Conservation (phyloP, 1,140 invertebrate genomes). For the Plectrocnemia conspersa region DNA sequence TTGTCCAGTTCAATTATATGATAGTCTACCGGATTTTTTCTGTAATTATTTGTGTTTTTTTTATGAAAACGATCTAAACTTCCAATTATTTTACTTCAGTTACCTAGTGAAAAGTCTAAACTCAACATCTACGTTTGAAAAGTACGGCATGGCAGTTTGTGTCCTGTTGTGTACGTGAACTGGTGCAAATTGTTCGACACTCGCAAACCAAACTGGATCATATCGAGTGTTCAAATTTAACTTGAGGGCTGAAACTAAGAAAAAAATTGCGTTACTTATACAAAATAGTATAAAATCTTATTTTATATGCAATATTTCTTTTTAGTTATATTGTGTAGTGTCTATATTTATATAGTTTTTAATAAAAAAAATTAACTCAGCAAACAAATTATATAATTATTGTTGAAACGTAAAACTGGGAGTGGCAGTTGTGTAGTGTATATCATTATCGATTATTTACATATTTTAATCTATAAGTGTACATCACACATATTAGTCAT, state of each 20-base stretch:
- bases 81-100: neutral
- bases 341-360: too few species aligned
- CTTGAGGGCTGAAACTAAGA: slow-evolving; percentile 34
- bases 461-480: too few species aligned
- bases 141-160: slow-evolving; percentile 39
- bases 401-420: too few species aligned
- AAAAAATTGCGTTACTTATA: too few species aligned
- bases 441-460: too few species aligned
- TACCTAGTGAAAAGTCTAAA: slow-evolving; percentile 49
- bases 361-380: too few species aligned
- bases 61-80: neutral
- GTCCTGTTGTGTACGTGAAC: slow-evolving; percentile 41
- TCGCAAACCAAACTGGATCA: slow-evolving; percentile 50
- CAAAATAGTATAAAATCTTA: too few species aligned
- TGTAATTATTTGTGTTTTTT: slow-evolving; percentile 33
- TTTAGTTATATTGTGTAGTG: too few species aligned
- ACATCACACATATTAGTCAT: too few species aligned
- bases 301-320: too few species aligned
- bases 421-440: too few species aligned
- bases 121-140: slow-evolving; percentile 44
- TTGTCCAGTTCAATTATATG: slow-evolving; percentile 47
- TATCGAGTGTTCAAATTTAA: slow-evolving; percentile 46
- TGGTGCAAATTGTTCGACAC: slow-evolving; percentile 41
- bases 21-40: slow-evolving; percentile 45
- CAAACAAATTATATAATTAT: too few species aligned